Base-by-base conservation (phyloP, 1,140 invertebrate genomes). In the Onthophagus taurus region DNA sequence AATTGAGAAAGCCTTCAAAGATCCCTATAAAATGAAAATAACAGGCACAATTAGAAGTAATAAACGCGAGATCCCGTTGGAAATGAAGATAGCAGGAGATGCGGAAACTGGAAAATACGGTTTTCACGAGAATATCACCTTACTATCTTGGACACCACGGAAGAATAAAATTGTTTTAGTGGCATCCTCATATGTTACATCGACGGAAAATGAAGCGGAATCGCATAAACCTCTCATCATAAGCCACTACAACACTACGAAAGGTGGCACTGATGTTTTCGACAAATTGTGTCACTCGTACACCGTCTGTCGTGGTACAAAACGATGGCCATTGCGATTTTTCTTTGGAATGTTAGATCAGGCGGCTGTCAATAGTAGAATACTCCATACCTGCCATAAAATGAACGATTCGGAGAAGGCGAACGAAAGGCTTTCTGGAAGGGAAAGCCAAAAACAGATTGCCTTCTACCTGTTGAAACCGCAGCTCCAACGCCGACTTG, bases 221-320 rank as follows among this genome's bases (percentile, higher is more conserved):
- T 23, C 30, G 33, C 14, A 49, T 13, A 36, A 49, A 24, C 47
- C 50, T n/a, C 52, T 66, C 12, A 66, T 72, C 24, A 57, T 69
- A 30, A 20, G 45, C 11, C 56, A 53, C 35, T 70, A 71, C 47
- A 68, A 72, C 44, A 33, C 47, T 17, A 66, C 65, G 19, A 70
- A 67, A 61, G 64, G 65, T 18, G 65, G 59, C 9, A 65, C 69
- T 0, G 69, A 71, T 49, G 59, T 49, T n/a, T 59, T 70, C 18
- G 61, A 70, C 59, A 66, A 53, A 58, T 69, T 55, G n/a, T 60
- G 58, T 39, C 55, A 56, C 24, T 45, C 45, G n/a, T n/a, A 63
- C 48, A 60, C 54, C 4, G 52, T 44, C 9, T 41, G 38, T 8
- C 30, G 41, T 8, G 39, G 24, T 18, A 48, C 39, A 3, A 34